phyloP scores from a whole-genome alignment of 2,888 invertebrate genomes.

The Neoitamus cyanurus region DNA sequence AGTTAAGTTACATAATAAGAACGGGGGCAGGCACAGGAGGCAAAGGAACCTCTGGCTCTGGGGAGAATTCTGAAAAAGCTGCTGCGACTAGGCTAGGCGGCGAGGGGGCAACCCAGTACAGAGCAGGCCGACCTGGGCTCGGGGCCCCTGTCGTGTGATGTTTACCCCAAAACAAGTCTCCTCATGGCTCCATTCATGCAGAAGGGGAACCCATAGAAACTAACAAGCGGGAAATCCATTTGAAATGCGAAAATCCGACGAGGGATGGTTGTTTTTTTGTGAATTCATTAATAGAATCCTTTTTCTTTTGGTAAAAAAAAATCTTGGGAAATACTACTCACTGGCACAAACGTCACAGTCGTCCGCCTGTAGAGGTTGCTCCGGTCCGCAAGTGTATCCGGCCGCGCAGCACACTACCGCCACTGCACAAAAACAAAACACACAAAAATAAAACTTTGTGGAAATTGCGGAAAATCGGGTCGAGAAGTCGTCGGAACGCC shows the following conservation, averaged over 20 bases:
- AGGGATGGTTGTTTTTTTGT: background rate
- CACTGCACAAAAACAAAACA: background rate
- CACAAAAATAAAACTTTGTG: background rate
- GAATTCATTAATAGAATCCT: background rate
- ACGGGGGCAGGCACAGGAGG: background rate
- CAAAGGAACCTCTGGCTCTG: background rate
- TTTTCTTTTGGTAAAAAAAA: background rate
- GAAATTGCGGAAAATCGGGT: background rate
- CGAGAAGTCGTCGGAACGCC: background rate
- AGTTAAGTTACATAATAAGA: background rate
- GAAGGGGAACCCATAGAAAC: background rate
- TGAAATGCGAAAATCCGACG: background rate
- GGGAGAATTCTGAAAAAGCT: background rate
- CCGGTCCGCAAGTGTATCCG: background rate
- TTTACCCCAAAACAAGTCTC: background rate
- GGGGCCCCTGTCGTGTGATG: background rate
- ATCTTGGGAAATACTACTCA: background rate
- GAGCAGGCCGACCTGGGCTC: background rate
- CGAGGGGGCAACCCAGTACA: background rate
- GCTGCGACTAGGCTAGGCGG: background rate
- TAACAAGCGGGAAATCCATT: background rate
- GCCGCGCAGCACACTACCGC: background rate
- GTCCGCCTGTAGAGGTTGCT: background rate
- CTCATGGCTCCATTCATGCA: background rate
- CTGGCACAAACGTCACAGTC: background rate